A percentile compares a stretch with the other conserved stretches of the same genome.
Evolutionary conservation across 2,113 vertebrate species (phyloP).

Genomic region (Melanerpes aurifrons): DNA sequence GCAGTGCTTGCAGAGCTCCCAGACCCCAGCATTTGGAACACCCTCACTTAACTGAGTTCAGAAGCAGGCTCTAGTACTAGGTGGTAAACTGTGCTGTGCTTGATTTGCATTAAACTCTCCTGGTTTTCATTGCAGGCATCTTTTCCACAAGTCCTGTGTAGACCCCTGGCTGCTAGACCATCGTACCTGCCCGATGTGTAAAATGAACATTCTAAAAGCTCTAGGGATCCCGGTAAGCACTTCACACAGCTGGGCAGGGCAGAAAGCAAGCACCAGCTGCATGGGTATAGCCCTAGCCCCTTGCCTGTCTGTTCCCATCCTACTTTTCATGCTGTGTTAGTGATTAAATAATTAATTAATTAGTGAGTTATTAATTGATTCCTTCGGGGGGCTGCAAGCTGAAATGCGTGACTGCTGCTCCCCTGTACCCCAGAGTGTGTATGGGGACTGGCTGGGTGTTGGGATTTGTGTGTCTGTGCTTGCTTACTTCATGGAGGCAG

Average conservation of each 20-base stretch:
- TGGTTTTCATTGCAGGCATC: constrained; percentile 85
- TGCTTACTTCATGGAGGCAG: neutral
- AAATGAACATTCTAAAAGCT: constrained; percentile 99
- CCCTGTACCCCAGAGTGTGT: neutral
- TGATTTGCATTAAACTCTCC: constrained; percentile 43
- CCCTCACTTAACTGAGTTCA: neutral
- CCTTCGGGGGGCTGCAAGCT: neutral
- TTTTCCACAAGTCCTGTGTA: constrained; percentile 98
- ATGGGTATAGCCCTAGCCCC: neutral
- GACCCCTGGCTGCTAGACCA: constrained; percentile 98
- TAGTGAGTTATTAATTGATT: neutral
- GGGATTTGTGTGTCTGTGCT: neutral
- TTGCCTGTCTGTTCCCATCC: neutral
- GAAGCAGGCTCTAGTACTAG: neutral
- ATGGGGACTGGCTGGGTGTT: neutral
- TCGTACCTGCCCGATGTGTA: constrained; percentile 98
- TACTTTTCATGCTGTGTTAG: neutral
- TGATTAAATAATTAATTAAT: neutral
- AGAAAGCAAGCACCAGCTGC: neutral
- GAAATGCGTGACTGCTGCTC: neutral
- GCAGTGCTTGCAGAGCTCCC: neutral
- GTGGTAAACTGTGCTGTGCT: neutral
- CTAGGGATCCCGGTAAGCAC: constrained; percentile 93
- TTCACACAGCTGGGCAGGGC: neutral
- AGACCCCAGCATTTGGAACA: neutral